A percentile compares a stretch with the other conserved stretches of the same genome.
These are phyloP conservation scores for Serripes groenlandicus DNA, from an alignment of 2,888 invertebrate species.

Conservation along the genomic window DNA sequence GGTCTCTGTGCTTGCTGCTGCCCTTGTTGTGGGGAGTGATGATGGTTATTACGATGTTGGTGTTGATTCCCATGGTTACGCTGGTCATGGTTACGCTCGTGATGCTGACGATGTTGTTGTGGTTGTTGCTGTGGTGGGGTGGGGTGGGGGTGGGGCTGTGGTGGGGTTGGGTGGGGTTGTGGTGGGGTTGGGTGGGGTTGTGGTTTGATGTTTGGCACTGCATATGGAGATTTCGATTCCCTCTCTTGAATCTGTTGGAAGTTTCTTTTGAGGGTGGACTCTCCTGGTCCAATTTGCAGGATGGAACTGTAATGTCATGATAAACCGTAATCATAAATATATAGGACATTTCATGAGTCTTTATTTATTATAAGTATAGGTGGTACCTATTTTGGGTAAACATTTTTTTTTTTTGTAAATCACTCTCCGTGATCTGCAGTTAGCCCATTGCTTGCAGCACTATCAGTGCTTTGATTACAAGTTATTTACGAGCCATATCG, in stretches of 20 bases:
- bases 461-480: too few relatives aligned
- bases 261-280: constrained; percentile 98
- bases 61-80: constrained; percentile 87
- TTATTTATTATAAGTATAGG: background rate
- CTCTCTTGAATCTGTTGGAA: constrained; percentile 97
- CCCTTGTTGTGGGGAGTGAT: constrained; percentile 68
- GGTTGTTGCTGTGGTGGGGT: constrained; percentile 83
- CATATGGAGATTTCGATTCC: constrained; percentile 76
- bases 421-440: too few relatives aligned
- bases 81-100: constrained; percentile 66
- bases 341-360: background rate
- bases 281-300: constrained; percentile 93
- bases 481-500: too few relatives aligned
- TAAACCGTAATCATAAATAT: too few relatives aligned
- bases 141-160: constrained; percentile 62
- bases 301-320: constrained; percentile 89
- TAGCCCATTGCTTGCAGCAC: too few relatives aligned
- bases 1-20: constrained; percentile 67
- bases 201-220: constrained; percentile 67
- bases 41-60: constrained; percentile 88
- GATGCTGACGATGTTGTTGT: constrained; percentile 89
- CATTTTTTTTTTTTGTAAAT: too few relatives aligned
- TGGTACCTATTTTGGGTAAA: too few relatives aligned
- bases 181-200: constrained; percentile 87
- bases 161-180: constrained; percentile 89